phyloP scores from a whole-genome alignment of 1,140 invertebrate genomes.

The Scaptomyza graminum region DNA sequence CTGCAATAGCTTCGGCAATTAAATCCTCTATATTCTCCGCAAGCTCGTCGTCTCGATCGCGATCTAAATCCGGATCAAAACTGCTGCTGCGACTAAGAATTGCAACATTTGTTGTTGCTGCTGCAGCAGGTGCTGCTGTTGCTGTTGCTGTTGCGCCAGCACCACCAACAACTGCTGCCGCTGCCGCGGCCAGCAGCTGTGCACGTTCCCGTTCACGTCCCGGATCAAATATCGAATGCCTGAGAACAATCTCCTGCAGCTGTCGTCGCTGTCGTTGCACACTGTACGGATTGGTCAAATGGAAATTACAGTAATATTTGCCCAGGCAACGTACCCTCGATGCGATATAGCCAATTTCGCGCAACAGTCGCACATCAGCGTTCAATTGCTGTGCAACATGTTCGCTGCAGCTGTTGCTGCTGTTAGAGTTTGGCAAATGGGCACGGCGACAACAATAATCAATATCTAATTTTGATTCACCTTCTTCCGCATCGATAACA shows the following conservation, averaged over 20 bases:
- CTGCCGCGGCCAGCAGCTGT: conserved; percentile 62
- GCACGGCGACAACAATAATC: conserved; percentile 42
- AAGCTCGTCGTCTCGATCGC: conserved; percentile 18
- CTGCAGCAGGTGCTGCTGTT: conserved; percentile 17
- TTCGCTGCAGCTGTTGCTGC: conserved; percentile 39
- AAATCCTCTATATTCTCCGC: conserved; percentile 14
- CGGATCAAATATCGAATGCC: conserved; percentile 77
- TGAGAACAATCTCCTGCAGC: conserved; percentile 73
- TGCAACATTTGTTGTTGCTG: conserved; percentile 19
- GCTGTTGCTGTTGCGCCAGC: conserved; percentile 1
- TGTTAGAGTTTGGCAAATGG: conserved; percentile 23
- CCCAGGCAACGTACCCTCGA: conserved; percentile 72
- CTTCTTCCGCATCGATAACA: background rate
- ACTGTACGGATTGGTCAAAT: conserved; percentile 74
- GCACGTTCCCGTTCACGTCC: conserved; percentile 65
- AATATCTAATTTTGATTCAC: conserved; percentile 24
- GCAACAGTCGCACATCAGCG: conserved; percentile 74
- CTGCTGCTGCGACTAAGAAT: conserved; percentile 31
- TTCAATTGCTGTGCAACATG: conserved; percentile 53
- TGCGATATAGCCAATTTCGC: conserved; percentile 80
- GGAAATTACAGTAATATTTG: conserved; percentile 77
- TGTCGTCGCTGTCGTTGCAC: conserved; percentile 71
- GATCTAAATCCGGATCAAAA: conserved; percentile 7
- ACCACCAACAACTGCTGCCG: conserved; percentile 57
- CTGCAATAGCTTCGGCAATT: conserved; percentile 33